These are phyloP conservation scores for Rissa tridactyla DNA, from an alignment of 2,113 vertebrate genomes.

Conservation along the genomic window DNA sequence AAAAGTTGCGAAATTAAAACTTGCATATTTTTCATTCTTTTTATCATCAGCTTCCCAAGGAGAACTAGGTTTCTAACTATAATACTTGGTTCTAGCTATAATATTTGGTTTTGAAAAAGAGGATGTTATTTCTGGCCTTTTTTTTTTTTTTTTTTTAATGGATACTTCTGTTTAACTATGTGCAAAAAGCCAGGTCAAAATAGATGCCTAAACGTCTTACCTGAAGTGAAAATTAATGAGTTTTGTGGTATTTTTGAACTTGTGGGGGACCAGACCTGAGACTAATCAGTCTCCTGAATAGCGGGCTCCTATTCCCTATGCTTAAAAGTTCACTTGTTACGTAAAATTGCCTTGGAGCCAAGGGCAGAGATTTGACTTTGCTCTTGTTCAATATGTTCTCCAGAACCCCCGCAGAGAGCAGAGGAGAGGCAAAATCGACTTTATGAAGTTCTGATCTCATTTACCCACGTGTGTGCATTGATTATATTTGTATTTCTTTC, in stretches of 20 bases:
- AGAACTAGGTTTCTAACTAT: neutral
- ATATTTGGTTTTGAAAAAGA: neutral
- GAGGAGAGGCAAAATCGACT: neutral
- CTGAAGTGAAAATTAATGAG: neutral
- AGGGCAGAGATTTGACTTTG: constrained; percentile 33
- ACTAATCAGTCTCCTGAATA: neutral
- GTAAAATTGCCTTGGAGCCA: neutral
- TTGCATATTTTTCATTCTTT: neutral
- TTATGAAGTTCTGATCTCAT: constrained; percentile 44
- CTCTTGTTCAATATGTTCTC: neutral
- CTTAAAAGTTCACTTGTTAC: neutral
- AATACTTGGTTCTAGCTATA: neutral
- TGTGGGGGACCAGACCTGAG: neutral
- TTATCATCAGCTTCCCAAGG: neutral
- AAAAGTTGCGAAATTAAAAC: neutral
- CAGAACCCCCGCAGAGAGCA: neutral
- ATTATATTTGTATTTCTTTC: constrained; percentile 44
- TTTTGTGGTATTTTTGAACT: neutral
- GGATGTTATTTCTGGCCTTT: neutral
- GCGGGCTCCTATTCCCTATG: neutral
- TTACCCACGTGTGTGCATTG: constrained; percentile 8
- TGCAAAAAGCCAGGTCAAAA: neutral
- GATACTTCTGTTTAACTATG: neutral
- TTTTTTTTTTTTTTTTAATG: neutral
- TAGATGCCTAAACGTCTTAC: neutral